Conservation (phyloP, 2,888 invertebrate genomes). For the Ochropacha duplaris region DNA sequence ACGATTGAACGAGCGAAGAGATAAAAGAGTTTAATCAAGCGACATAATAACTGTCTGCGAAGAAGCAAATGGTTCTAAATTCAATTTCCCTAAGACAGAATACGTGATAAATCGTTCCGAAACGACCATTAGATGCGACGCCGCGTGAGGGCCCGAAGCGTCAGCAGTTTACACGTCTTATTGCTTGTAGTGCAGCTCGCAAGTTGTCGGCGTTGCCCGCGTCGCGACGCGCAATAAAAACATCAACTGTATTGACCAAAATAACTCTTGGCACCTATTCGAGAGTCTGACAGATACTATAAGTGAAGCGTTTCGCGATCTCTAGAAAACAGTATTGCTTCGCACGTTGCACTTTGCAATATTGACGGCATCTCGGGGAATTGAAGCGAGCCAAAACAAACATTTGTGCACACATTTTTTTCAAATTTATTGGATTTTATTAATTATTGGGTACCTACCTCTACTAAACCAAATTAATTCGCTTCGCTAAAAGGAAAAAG, state of each 20-base stretch:
- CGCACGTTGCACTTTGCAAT: neutral
- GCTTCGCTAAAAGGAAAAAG: neutral
- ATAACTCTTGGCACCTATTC: conserved; percentile 81
- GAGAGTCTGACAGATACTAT: conserved; percentile 67
- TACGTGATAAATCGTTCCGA: conserved; percentile 77
- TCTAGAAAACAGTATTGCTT: conserved; percentile 34
- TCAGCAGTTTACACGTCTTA: conserved; percentile 74
- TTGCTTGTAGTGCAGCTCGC: conserved; percentile 66
- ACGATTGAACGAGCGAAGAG: conserved; percentile 26
- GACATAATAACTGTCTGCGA: conserved; percentile 53
- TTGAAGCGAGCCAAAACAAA: neutral
- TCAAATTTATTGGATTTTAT: no score
- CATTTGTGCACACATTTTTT: no score
- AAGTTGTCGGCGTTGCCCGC: conserved; percentile 63
- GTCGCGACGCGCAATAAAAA: conserved; percentile 80
- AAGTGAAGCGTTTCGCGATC: conserved; percentile 59
- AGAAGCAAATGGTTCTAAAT: conserved; percentile 63
- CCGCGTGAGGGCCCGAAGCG: conserved; percentile 67
- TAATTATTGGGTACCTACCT: neutral
- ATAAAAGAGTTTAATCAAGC: conserved; percentile 66
- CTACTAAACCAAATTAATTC: neutral
- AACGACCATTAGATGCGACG: conserved; percentile 73
- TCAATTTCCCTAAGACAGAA: conserved; percentile 72
- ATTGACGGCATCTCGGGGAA: neutral
- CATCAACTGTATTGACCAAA: conserved; percentile 80